Evolutionary conservation across 2,113 vertebrate genomes (phyloP).

Genomic region (Tupaia tana): DNA sequence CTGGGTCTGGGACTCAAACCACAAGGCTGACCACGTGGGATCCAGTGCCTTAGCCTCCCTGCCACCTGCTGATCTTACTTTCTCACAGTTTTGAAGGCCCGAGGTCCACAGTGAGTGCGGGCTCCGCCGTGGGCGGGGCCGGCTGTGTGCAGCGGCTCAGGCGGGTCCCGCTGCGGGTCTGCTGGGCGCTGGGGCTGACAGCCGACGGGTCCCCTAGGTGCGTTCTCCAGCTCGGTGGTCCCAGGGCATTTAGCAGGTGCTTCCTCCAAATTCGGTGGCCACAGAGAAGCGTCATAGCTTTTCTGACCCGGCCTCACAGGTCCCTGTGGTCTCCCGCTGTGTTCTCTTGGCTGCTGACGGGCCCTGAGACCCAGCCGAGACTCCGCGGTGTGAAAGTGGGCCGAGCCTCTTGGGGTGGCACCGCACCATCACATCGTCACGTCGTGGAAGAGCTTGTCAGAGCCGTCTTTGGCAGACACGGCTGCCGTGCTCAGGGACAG

Average conservation of each 20-base stretch:
- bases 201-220: rapidly evolving
- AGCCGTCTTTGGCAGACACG: neutral
- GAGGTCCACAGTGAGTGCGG: neutral
- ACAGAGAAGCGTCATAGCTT: neutral
- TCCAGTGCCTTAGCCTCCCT: no score
- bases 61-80: neutral
- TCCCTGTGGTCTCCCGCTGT: neutral
- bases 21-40: no score
- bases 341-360: neutral
- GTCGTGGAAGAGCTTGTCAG: neutral
- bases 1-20: no score
- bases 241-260: neutral
- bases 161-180: neutral
- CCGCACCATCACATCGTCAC: neutral
- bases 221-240: neutral
- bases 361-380: neutral
- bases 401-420: neutral
- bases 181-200: no score
- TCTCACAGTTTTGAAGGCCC: neutral
- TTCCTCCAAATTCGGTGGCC: neutral
- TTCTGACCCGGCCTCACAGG: neutral
- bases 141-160: no score
- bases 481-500: neutral
- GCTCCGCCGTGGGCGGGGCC: no score
- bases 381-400: neutral